These are phyloP conservation scores for Alca torda DNA, from an alignment of 2,797 vertebrate genomes.

Conservation along the genomic window DNA sequence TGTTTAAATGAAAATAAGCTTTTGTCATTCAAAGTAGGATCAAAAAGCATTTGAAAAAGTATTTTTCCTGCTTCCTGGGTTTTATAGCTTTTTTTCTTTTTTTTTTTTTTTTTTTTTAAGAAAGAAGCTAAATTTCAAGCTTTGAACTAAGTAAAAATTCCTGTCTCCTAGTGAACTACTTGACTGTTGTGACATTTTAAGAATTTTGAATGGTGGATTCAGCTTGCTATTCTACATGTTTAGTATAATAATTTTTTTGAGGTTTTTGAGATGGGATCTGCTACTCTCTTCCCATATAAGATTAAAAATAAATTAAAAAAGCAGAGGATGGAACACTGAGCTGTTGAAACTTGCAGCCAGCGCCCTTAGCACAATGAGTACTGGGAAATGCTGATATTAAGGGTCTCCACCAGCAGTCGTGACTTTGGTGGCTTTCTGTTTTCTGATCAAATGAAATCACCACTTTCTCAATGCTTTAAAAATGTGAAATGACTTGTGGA, in stretches of 20 bases:
- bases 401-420: not conserved
- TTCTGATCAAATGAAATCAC: not conserved
- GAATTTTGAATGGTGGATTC: not conserved
- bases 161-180: not conserved
- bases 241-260: not conserved
- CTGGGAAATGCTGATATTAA: not conserved
- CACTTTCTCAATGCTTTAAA: not conserved
- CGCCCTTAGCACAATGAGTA: not conserved
- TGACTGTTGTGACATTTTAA: not conserved
- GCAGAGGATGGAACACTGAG: not conserved
- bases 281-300: not conserved
- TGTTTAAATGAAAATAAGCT: slow-evolving; percentile 26
- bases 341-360: not conserved
- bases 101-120: not conserved
- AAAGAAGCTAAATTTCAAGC: not conserved
- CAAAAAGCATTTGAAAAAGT: slow-evolving; percentile 8
- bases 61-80: not conserved
- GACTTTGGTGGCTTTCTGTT: not conserved
- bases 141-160: slow-evolving; percentile 12
- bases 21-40: not conserved
- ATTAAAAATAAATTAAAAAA: not conserved
- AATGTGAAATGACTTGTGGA: not conserved
- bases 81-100: not conserved
- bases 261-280: not conserved
- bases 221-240: not conserved